These are phyloP conservation scores for Philantomba maxwellii DNA, from an alignment of 2,113 vertebrate species.

Conservation along the genomic window DNA sequence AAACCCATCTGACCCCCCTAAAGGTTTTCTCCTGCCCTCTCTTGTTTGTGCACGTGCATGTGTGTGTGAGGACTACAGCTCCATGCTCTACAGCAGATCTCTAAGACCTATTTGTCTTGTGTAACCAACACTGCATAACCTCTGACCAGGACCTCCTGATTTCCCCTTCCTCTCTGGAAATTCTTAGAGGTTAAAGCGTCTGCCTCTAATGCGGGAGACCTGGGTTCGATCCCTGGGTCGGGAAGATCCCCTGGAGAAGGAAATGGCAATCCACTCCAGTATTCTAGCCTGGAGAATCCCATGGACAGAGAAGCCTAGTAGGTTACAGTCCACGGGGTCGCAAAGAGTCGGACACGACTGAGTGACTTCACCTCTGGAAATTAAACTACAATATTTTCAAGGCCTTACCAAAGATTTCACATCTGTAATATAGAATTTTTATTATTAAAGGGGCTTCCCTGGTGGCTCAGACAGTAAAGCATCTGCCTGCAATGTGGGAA, in stretches of 20 bases:
- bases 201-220: background rate
- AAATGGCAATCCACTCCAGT: background rate
- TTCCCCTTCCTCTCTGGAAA: background rate
- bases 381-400: background rate
- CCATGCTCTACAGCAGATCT: background rate
- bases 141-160: background rate
- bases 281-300: background rate
- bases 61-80: background rate
- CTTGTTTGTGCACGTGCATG: rapidly evolving
- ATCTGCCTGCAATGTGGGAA: too few species aligned
- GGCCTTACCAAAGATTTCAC: background rate
- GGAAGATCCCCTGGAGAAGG: background rate
- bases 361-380: background rate
- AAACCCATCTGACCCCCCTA: background rate
- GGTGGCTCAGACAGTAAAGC: too few species aligned
- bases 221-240: background rate
- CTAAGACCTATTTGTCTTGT: background rate
- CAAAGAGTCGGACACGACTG: background rate
- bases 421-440: background rate
- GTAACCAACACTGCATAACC: background rate
- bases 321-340: background rate
- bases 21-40: background rate
- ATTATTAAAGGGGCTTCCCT: background rate
- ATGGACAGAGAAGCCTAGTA: background rate
- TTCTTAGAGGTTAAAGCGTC: too few species aligned